Evolutionary conservation across 30 jellyfish, hydroid and myxozoan genomes (phyloP), one percentile per base, ranked within the genome.

Genomic region (Pseudorhiza aurosa): DNA sequence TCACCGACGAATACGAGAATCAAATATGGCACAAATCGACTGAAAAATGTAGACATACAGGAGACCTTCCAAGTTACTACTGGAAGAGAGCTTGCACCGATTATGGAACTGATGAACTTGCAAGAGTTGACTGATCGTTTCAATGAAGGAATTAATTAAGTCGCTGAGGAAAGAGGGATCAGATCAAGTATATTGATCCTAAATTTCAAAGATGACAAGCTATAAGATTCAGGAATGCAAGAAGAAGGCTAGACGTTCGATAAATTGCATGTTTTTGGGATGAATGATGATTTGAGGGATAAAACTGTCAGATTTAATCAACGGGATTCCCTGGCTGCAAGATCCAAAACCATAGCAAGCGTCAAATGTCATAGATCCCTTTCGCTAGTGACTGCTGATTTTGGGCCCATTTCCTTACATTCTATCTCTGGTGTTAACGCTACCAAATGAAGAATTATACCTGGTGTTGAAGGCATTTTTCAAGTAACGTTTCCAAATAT

Each of bases 21-120:
- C 49, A 68, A 68, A 68, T 68, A 68, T 68, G 83, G 7, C 83
- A 68, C 83, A 68, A 68, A 49, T 68, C 83, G 72, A 42, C 83
- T 68, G 83, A 68, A 31, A 27, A 67, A 65, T 40, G 80, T 67
- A 65, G 80, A 65, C 35, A 65, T 49, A 35, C n/a, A 8, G 43
- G 72, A 42, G 31, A 25, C 24, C 72, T 42, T 68, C 83, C 18
- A 49, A 68, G 43, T 68, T 30, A 68, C 24, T 9, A 42, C 18
- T 8, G 83, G 83, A 8, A 75, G 55, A 45, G 50, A 50, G 28
- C 50, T 72, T 72, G 85, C 75, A 44, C 85, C 75, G 31, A 73
- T 69, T 8, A 9, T 69, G 73, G 83, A 44, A 69, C 19, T 69
- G 73, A 69, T 74, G 8, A 47, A 72, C 6, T 5, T 50, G 85